A percentile compares a stretch with the other conserved stretches of the same genome.
These are phyloP conservation scores for Garrulus glandarius DNA, from an alignment of 2,797 vertebrate genomes.

Conservation along the genomic window DNA sequence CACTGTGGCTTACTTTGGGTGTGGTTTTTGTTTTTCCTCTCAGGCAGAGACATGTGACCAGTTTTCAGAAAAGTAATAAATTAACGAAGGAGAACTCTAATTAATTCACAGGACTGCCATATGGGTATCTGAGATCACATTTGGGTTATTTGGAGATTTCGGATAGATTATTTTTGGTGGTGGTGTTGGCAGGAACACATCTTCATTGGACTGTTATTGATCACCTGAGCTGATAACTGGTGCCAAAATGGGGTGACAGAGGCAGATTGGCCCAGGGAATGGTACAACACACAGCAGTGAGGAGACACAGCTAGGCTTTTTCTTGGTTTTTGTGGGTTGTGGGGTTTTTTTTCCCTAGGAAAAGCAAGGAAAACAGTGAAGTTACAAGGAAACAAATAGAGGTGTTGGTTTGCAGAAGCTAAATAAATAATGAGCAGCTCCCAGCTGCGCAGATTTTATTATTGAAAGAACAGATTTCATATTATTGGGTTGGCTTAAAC, in stretches of 20 bases:
- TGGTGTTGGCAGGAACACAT: neutral
- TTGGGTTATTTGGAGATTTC: neutral
- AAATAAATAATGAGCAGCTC: conserved; percentile 32
- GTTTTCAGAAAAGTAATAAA: neutral
- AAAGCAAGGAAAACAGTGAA: neutral
- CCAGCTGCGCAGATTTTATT: neutral
- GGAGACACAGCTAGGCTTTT: neutral
- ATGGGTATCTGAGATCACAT: neutral
- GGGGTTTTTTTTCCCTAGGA: neutral
- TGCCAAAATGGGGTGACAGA: neutral
- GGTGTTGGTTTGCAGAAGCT: neutral
- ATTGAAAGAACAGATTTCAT: neutral
- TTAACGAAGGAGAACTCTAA: neutral
- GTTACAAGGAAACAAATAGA: neutral
- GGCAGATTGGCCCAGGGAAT: neutral
- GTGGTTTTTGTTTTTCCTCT: neutral
- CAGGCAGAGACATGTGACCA: neutral
- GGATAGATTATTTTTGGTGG: neutral
- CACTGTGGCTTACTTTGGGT: neutral
- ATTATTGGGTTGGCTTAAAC: neutral
- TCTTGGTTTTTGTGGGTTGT: too few relatives aligned
- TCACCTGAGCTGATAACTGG: neutral
- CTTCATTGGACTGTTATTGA: neutral
- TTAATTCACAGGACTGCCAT: neutral
- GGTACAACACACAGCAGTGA: neutral